A percentile compares a stretch with the other conserved stretches of the same genome.
Conservation (phyloP, 2,113 vertebrate genomes). For the Gopherus evgoodei region DNA sequence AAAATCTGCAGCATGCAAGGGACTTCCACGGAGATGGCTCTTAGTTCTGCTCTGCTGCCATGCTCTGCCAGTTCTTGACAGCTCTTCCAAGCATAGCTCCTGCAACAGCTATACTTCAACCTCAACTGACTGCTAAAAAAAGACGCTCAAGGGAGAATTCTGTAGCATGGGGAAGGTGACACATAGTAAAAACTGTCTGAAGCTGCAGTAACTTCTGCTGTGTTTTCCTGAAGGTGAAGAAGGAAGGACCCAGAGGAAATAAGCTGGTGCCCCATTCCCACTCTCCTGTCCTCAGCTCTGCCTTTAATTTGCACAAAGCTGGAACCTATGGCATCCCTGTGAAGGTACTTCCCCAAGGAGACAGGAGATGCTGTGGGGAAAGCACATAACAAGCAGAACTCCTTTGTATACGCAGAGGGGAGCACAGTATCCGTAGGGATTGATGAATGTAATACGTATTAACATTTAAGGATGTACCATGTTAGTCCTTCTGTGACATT, state of each 20-base stretch:
- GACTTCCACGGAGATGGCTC: background rate
- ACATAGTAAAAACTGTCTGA: background rate
- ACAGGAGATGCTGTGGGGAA: background rate
- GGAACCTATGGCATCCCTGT: background rate
- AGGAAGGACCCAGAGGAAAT: background rate
- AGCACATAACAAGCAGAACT: background rate
- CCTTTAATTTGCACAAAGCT: background rate
- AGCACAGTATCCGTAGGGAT: background rate
- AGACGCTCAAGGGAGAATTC: background rate
- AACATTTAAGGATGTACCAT: background rate
- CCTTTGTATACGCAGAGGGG: background rate
- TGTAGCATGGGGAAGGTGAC: background rate
- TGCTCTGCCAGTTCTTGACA: background rate
- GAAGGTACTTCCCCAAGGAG: background rate
- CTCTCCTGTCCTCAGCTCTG: background rate
- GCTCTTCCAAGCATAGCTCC: background rate
- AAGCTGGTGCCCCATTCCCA: background rate
- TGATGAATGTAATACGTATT: background rate
- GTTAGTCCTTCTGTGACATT: background rate
- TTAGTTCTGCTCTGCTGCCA: background rate
- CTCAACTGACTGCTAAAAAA: background rate
- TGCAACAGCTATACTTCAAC: background rate
- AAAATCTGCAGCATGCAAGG: background rate
- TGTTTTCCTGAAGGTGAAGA: too few relatives aligned
- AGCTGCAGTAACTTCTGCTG: background rate